Conservation (phyloP, 2,888 invertebrate genomes). For the Mylabris sibirica region DNA sequence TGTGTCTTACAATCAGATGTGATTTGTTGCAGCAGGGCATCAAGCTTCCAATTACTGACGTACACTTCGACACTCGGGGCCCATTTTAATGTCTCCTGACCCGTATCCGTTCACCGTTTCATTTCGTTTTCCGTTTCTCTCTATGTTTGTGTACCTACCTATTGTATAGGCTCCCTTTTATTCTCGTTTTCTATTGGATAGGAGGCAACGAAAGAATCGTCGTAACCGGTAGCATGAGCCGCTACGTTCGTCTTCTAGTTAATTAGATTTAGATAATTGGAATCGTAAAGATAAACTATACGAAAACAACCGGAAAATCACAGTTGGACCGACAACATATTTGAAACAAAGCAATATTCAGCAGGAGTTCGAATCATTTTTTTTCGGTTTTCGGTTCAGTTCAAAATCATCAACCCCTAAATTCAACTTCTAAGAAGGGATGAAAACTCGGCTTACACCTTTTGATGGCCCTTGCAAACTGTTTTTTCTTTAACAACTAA, state of each 20-base stretch:
- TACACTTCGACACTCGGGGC: constrained; percentile 47
- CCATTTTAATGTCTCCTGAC: constrained; percentile 37
- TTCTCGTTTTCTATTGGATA: neutral
- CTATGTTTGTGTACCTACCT: neutral
- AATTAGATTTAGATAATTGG: constrained; percentile 19
- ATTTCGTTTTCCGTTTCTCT: constrained; percentile 1
- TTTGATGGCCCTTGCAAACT: too few species aligned
- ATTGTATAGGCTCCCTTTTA: neutral
- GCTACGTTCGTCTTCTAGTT: constrained; percentile 11
- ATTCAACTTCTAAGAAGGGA: too few species aligned
- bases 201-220: constrained; percentile 2
- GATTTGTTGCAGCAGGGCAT: constrained; percentile 56
- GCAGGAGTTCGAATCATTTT: neutral
- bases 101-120: constrained; percentile 18
- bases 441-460: too few species aligned
- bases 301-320: constrained; percentile 14
- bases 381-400: too few species aligned
- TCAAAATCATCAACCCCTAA: too few species aligned
- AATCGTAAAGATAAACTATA: constrained; percentile 14
- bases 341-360: constrained; percentile 10
- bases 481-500: too few species aligned
- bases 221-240: constrained; percentile 9
- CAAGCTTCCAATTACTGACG: constrained; percentile 53
- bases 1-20: constrained; percentile 56
- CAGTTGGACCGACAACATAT: constrained; percentile 4